Evolutionary conservation across 2,888 invertebrate genomes (phyloP).

Genomic region (Calameuta idolon): DNA sequence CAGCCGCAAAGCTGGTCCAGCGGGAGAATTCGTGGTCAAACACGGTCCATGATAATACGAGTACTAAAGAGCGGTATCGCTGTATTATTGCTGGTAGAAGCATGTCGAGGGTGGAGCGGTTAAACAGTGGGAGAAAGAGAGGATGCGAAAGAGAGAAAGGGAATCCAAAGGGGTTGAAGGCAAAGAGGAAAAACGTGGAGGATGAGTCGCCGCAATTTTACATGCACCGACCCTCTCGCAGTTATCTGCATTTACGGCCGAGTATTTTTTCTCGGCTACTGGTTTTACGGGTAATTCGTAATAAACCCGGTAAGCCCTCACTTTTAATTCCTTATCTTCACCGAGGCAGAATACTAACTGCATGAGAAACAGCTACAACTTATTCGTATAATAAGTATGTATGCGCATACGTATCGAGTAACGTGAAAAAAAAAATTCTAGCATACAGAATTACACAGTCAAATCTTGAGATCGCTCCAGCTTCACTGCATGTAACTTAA

Average conservation of each 20-base stretch:
- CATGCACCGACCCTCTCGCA: constrained; percentile 13
- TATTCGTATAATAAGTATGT: not conserved
- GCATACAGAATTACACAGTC: not conserved
- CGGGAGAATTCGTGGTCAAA: constrained; percentile 50
- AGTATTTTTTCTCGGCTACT: constrained; percentile 42
- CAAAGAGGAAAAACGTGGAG: constrained; percentile 18
- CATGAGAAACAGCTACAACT: not conserved
- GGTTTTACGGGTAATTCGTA: constrained; percentile 48
- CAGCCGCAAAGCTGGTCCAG: not conserved
- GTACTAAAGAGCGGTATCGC: constrained; percentile 56
- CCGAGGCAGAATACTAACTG: constrained; percentile 12
- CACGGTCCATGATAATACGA: constrained; percentile 53
- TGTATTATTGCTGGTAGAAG: constrained; percentile 49
- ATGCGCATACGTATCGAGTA: not conserved
- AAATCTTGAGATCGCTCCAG: not conserved
- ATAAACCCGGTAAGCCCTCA: constrained; percentile 47
- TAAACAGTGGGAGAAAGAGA: not conserved
- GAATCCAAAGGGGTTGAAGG: not conserved
- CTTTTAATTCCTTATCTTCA: constrained; percentile 51
- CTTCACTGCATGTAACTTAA: not conserved
- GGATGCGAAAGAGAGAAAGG: not conserved
- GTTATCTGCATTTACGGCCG: constrained; percentile 43
- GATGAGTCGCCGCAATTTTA: constrained; percentile 5
- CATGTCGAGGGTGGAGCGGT: constrained; percentile 18
- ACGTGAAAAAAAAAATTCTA: not conserved